A percentile compares a stretch with the other conserved stretches of the same genome.
Evolutionary conservation across 2,797 vertebrate genomes (phyloP).

Genomic region (Myotis pilosus): DNA sequence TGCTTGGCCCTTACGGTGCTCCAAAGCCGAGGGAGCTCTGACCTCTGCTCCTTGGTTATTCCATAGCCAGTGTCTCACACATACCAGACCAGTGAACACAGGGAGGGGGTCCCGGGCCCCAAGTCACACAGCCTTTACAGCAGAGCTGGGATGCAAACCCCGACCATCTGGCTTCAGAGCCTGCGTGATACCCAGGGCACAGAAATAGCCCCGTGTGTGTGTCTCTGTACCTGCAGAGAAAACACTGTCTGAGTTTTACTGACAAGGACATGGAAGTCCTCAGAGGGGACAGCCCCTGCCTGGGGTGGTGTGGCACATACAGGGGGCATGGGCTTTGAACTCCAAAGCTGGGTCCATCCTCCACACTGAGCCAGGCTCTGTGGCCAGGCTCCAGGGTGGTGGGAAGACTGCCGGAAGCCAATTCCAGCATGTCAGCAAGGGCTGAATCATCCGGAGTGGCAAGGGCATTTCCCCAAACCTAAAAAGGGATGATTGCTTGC

Average conservation of each 20-base stretch:
- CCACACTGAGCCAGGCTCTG: not conserved
- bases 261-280: not conserved
- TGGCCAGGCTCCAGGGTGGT: not conserved
- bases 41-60: not conserved
- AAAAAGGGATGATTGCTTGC: no score
- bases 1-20: not conserved
- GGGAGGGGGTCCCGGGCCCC: not conserved
- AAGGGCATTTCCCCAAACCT: no score
- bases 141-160: not conserved
- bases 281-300: not conserved
- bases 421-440: no score
- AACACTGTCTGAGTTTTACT: not conserved
- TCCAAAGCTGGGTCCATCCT: not conserved
- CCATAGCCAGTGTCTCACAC: not conserved
- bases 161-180: not conserved
- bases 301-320: no score
- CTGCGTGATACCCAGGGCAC: not conserved
- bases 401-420: not conserved
- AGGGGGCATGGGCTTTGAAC: not conserved
- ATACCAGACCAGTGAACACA: not conserved
- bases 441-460: no score
- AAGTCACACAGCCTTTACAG: not conserved
- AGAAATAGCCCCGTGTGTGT: not conserved
- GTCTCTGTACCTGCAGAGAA: not conserved
- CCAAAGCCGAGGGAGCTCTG: not conserved